Conservation (phyloP, 2,797 vertebrate species). For the Tragopan temminckii region DNA sequence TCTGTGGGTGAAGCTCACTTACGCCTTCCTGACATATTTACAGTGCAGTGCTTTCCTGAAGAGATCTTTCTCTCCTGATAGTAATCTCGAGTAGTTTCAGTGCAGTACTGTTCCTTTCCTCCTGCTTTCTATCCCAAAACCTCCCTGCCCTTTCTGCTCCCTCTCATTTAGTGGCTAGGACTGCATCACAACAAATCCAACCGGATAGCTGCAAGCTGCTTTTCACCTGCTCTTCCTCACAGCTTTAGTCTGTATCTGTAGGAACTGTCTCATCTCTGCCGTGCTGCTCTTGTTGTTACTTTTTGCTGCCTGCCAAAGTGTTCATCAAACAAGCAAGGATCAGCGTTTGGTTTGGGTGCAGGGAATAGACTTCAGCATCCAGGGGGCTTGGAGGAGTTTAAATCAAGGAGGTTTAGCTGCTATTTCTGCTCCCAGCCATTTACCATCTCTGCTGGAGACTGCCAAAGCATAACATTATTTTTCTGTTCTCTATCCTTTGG, state of each 20-base stretch:
- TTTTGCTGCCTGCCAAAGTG: neutral
- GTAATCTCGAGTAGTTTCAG: neutral
- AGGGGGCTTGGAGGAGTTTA: neutral
- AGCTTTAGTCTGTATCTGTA: neutral
- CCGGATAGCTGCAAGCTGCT: neutral
- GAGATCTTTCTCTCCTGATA: neutral
- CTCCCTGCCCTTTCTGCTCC: neutral
- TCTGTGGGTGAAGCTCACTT: neutral
- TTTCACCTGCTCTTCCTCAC: neutral
- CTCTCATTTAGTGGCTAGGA: neutral
- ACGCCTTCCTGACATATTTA: neutral
- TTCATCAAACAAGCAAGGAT: slow-evolving; percentile 12
- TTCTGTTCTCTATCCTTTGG: neutral
- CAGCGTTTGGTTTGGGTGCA: neutral
- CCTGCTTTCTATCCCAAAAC: neutral
- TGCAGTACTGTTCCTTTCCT: neutral
- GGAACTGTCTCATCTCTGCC: slow-evolving; percentile 4
- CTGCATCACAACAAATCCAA: neutral
- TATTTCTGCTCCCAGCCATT: neutral
- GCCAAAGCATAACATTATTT: neutral
- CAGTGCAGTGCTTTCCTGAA: neutral
- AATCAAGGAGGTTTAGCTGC: neutral
- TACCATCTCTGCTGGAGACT: neutral
- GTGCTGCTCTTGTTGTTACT: neutral
- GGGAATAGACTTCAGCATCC: neutral